A percentile compares a stretch with the other conserved stretches of the same genome.
These are phyloP conservation scores for Goniozus legneri DNA, from an alignment of 1,140 invertebrate genomes.

Conservation along the genomic window DNA sequence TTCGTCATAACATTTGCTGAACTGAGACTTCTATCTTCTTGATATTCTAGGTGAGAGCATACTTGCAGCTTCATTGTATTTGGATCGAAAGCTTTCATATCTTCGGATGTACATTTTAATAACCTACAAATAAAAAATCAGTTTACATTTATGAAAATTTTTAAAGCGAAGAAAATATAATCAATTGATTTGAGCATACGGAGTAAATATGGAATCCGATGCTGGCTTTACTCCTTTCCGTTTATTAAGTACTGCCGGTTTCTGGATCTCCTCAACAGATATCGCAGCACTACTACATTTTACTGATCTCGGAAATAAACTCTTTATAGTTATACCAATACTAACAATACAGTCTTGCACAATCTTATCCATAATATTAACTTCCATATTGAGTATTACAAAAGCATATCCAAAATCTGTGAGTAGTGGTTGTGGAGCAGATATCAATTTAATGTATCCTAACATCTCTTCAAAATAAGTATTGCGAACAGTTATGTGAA, in stretches of 20 bases:
- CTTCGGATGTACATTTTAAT: slow-evolving; percentile 51
- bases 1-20: slow-evolving; percentile 63
- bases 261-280: slow-evolving; percentile 52
- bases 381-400: slow-evolving; percentile 50
- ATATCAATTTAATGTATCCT: slow-evolving; percentile 61
- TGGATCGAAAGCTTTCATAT: slow-evolving; percentile 60
- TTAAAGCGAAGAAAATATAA: neutral
- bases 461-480: slow-evolving; percentile 75
- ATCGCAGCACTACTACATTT: slow-evolving; percentile 54
- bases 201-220: slow-evolving; percentile 29
- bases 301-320: slow-evolving; percentile 60
- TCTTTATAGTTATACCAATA: slow-evolving; percentile 59
- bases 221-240: slow-evolving; percentile 26
- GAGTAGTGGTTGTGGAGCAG: slow-evolving; percentile 44
- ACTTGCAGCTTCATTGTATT: slow-evolving; percentile 63
- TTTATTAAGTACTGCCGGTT: slow-evolving; percentile 24
- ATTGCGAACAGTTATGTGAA: slow-evolving; percentile 71
- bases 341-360: slow-evolving; percentile 59
- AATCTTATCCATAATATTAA: slow-evolving; percentile 54
- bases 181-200: slow-evolving; percentile 28
- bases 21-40: slow-evolving; percentile 73
- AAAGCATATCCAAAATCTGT: slow-evolving; percentile 49
- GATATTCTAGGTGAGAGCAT: slow-evolving; percentile 69
- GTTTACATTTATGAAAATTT: neutral
- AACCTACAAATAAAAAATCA: slow-evolving; percentile 26